Percentiles rank a stretch among this genome's conserved stretches.
Conservation (phyloP, 2,888 invertebrate genomes). For the Dysmachus trigonus region DNA sequence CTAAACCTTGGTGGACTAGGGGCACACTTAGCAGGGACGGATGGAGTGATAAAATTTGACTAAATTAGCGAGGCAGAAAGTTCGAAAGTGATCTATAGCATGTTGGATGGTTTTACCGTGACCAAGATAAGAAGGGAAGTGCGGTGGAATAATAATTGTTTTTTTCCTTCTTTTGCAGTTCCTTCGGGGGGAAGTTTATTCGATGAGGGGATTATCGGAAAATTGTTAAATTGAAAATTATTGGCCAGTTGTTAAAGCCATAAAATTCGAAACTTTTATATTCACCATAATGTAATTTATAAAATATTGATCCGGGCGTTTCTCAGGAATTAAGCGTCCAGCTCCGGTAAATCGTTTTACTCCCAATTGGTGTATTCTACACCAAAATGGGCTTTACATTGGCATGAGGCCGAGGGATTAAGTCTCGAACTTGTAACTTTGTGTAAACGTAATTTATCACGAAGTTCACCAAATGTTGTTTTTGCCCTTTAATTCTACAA, state of each 20-base stretch:
- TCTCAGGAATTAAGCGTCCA: not conserved
- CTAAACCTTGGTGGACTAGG: not conserved
- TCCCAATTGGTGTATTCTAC: not conserved
- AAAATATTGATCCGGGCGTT: conserved; percentile 21
- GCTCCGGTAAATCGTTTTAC: not conserved
- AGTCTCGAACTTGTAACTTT: not conserved
- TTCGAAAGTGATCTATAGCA: conserved; percentile 49
- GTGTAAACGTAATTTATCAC: not conserved
- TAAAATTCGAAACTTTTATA: conserved; percentile 16
- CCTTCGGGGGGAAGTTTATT: not conserved
- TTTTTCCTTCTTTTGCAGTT: not conserved
- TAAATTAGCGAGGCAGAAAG: conserved; percentile 49
- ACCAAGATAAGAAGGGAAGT: conserved; percentile 12
- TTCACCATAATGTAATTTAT: not conserved
- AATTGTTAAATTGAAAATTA: conserved; percentile 41
- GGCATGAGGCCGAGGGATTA: not conserved
- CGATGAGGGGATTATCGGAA: conserved; percentile 25
- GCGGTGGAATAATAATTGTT: conserved; percentile 26
- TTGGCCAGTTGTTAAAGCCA: conserved; percentile 43
- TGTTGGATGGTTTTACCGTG: not conserved
- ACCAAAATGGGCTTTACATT: not conserved
- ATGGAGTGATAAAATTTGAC: conserved; percentile 49
- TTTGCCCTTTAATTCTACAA: not conserved
- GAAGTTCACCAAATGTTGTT: not conserved
- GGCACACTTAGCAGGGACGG: conserved; percentile 21